Conservation (phyloP, 2,797 vertebrate species). For the Myotis planiceps region DNA sequence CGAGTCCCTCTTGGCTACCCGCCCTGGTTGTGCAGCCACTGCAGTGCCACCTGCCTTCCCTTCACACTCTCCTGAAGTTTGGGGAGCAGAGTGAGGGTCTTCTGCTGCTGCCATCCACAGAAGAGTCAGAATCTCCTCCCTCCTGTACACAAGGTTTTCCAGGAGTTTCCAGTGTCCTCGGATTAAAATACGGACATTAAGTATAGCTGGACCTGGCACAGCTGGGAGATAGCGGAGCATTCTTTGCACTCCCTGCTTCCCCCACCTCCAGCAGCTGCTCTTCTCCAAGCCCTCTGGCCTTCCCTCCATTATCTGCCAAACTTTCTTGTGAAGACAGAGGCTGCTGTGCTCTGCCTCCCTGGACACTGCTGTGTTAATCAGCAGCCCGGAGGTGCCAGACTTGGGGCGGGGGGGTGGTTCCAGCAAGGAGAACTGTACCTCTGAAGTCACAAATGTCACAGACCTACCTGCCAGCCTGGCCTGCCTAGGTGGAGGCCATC, state of each 20-base stretch:
- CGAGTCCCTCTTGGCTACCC: background rate
- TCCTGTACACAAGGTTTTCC: background rate
- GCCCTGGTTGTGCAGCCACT: background rate
- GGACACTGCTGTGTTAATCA: background rate
- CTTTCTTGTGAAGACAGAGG: background rate
- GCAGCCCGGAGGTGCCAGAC: background rate
- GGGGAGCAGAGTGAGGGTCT: background rate
- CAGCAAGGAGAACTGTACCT: background rate
- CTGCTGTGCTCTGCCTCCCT: background rate
- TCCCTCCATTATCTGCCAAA: background rate
- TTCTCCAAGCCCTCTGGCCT: background rate
- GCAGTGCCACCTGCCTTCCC: background rate
- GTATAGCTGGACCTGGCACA: background rate
- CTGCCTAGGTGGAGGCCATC: background rate
- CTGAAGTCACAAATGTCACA: background rate
- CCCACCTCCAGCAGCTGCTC: background rate
- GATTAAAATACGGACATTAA: background rate
- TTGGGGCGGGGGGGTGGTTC: background rate
- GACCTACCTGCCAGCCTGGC: background rate
- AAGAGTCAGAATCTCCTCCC: background rate
- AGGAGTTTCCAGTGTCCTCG: background rate
- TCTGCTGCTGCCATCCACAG: background rate
- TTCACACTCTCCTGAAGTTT: background rate
- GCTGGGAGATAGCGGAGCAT: background rate
- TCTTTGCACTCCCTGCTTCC: background rate